Evolutionary conservation across 1,140 invertebrate genomes (phyloP).

Genomic region (Drosophila subobscura): DNA sequence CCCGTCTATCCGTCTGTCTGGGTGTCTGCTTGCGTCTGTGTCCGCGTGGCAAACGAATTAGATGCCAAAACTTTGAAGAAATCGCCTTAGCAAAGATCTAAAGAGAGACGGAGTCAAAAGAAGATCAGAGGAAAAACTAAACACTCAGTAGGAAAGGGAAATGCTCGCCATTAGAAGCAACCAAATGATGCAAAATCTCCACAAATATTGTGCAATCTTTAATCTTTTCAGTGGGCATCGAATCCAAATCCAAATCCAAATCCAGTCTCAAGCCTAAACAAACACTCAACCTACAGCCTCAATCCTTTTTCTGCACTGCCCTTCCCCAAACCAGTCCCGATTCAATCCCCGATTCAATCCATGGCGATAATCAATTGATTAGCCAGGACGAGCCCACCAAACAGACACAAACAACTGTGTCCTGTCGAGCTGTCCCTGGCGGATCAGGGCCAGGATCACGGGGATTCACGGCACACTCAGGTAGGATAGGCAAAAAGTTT

Average conservation of each 20-base stretch:
- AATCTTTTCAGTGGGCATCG: slow-evolving; percentile 22
- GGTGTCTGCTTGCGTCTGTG: background rate
- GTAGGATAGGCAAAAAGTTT: slow-evolving; percentile 53
- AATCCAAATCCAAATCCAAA: background rate
- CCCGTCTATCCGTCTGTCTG: background rate
- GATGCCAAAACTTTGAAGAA: no score
- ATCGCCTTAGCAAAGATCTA: no score
- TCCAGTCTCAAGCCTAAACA: slow-evolving; percentile 7
- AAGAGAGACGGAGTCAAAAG: no score
- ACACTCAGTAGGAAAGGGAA: no score
- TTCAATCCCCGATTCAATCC: slow-evolving; percentile 9
- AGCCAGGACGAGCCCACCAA: slow-evolving; percentile 46
- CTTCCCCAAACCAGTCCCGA: slow-evolving; percentile 9
- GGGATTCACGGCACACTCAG: slow-evolving; percentile 1
- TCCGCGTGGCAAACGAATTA: no score
- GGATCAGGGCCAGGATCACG: slow-evolving; percentile 1
- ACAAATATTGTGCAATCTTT: slow-evolving; percentile 35
- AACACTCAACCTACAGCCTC: slow-evolving; percentile 8
- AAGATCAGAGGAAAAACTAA: no score
- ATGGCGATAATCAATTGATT: slow-evolving; percentile 54
- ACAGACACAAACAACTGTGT: slow-evolving; percentile 22
- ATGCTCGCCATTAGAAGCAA: background rate
- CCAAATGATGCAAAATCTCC: slow-evolving; percentile 10
- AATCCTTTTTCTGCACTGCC: slow-evolving; percentile 2
- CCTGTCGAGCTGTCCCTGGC: background rate